Conservation (phyloP, 2,113 vertebrate species). For the Meleagris gallopavo region DNA sequence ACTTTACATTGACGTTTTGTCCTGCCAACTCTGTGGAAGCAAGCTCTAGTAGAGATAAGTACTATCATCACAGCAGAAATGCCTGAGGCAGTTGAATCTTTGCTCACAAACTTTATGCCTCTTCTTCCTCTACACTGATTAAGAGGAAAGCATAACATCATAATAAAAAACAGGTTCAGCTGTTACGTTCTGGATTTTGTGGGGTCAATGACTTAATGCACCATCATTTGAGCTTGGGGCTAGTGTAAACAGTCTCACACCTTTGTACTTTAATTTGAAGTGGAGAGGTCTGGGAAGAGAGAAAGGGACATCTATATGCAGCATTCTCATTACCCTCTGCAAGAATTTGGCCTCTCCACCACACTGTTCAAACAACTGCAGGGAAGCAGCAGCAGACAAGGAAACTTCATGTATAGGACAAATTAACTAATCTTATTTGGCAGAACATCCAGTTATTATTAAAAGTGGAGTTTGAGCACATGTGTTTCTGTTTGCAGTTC, state of each 20-base stretch:
- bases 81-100: not conserved
- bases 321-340: not conserved
- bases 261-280: not conserved
- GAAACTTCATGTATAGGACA: not conserved
- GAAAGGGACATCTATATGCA: not conserved
- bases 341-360: not conserved
- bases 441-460: not conserved
- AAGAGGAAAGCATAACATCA: not conserved
- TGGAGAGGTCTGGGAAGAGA: not conserved
- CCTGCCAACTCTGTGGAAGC: not conserved
- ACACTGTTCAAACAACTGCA: not conserved
- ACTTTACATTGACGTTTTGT: not conserved
- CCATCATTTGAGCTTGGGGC: not conserved
- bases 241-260: not conserved
- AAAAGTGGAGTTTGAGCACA: not conserved
- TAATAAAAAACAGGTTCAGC: slow-evolving; percentile 8
- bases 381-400: not conserved
- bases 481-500: not conserved
- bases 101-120: not conserved
- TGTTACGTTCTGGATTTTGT: not conserved
- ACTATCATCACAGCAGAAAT: not conserved
- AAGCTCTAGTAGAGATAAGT: not conserved
- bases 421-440: not conserved
- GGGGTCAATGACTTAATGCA: not conserved
- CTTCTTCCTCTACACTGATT: not conserved